Conservation (phyloP, 1,140 invertebrate genomes). For the Brachionus rotundiformis region DNA sequence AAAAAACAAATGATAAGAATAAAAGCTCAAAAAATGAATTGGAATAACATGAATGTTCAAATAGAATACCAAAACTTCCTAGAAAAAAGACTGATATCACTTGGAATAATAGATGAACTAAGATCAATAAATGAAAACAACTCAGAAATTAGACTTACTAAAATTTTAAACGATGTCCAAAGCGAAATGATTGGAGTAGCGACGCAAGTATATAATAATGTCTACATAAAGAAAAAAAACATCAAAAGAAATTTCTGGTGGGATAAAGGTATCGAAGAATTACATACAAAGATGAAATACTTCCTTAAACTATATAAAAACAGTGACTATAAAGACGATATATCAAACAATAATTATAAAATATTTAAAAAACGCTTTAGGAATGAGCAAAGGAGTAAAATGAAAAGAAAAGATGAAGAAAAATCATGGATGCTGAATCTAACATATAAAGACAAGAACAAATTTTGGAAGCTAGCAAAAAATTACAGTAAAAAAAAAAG, state of each 20-base stretch:
- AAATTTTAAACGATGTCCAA: background rate
- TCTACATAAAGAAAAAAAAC: background rate
- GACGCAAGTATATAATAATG: background rate
- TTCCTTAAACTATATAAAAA: background rate
- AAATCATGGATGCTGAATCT: background rate
- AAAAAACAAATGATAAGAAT: background rate
- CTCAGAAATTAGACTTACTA: background rate
- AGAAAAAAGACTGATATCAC: background rate
- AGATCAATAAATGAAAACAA: background rate
- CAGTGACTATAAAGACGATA: background rate
- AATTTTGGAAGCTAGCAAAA: background rate
- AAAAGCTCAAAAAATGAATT: background rate
- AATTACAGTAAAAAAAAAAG: background rate
- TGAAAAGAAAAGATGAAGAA: background rate
- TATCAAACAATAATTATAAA: background rate
- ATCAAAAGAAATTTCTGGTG: constrained; percentile 14
- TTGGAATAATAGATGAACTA: background rate
- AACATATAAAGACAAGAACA: background rate
- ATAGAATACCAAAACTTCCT: background rate
- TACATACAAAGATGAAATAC: background rate
- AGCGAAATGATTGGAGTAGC: background rate
- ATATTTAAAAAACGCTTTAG: background rate
- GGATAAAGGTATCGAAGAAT: background rate
- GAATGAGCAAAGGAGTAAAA: background rate
- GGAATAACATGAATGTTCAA: background rate